phyloP scores from a whole-genome alignment of 2,888 invertebrate species.

The Entomobrya multifasciata region DNA sequence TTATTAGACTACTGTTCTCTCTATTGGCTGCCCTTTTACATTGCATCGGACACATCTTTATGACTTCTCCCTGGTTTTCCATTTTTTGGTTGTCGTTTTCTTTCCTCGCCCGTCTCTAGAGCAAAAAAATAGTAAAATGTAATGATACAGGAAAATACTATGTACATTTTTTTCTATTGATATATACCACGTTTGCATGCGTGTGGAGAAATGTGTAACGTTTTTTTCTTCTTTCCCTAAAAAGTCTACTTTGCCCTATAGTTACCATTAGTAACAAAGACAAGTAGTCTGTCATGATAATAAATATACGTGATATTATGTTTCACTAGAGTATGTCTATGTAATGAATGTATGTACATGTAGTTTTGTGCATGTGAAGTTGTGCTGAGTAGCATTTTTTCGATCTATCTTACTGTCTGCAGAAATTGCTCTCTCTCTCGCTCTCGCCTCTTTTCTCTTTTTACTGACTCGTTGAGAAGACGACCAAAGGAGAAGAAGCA shows the following conservation, averaged over 20 bases:
- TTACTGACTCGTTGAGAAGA: slow-evolving; percentile 29
- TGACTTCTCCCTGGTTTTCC: slow-evolving; percentile 70
- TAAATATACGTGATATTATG: slow-evolving; percentile 13
- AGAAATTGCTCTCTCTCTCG: slow-evolving; percentile 75
- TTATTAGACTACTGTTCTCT: slow-evolving; percentile 78
- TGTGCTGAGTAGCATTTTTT: slow-evolving; percentile 74
- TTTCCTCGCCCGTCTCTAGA: background rate
- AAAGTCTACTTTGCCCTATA: background rate
- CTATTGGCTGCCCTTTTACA: slow-evolving; percentile 79
- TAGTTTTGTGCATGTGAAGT: slow-evolving; percentile 38
- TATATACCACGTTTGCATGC: background rate
- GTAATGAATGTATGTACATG: background rate
- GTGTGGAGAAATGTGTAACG: slow-evolving; percentile 20
- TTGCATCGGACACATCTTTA: slow-evolving; percentile 78
- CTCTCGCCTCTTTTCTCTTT: slow-evolving; percentile 69
- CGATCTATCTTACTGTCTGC: slow-evolving; percentile 71
- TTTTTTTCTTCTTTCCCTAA: background rate
- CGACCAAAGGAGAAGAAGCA: slow-evolving; percentile 9
- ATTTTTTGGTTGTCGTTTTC: slow-evolving; percentile 61
- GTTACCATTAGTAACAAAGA: slow-evolving; percentile 11
- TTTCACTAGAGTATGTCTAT: background rate
- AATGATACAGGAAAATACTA: slow-evolving; percentile 28
- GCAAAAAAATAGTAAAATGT: slow-evolving; percentile 33
- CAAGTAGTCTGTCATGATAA: slow-evolving; percentile 52
- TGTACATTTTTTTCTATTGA: background rate